These are phyloP conservation scores for Papilio dardanus DNA, from an alignment of 1,140 invertebrate species.

Conservation along the genomic window DNA sequence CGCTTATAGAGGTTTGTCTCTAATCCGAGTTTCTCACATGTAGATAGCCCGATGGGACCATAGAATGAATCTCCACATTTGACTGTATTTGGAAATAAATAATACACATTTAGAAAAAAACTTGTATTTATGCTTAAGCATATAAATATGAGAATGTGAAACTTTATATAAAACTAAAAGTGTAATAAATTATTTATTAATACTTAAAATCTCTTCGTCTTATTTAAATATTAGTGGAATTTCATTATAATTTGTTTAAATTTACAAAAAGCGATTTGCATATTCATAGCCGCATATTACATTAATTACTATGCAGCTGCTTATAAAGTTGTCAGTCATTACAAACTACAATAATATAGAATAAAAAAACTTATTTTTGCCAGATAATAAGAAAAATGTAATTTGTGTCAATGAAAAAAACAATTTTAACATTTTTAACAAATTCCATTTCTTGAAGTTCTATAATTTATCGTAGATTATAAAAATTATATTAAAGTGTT, in stretches of 20 bases:
- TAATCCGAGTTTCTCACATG: too few relatives aligned
- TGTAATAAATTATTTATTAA: slow-evolving; percentile 30
- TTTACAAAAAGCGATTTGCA: slow-evolving; percentile 12
- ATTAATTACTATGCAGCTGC: neutral
- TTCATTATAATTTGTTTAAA: slow-evolving; percentile 22
- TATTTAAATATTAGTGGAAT: slow-evolving; percentile 24
- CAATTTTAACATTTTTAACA: too few relatives aligned
- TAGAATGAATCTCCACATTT: too few relatives aligned
- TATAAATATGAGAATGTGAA: slow-evolving; percentile 24
- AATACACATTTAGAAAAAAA: neutral
- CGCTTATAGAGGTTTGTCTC: too few relatives aligned
- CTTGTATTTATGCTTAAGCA: slow-evolving; percentile 37
- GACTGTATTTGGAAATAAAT: too few relatives aligned
- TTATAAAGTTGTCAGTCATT: neutral
- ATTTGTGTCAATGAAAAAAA: too few relatives aligned
- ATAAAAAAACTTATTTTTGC: too few relatives aligned
- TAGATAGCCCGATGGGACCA: too few relatives aligned
- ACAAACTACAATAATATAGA: neutral
- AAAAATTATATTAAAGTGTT: too few relatives aligned
- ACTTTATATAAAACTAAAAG: slow-evolving; percentile 19
- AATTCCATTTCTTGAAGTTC: too few relatives aligned
- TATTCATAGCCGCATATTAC: neutral
- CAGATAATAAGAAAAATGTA: too few relatives aligned
- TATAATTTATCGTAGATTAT: too few relatives aligned
- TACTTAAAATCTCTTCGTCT: slow-evolving; percentile 28